These are phyloP conservation scores for Strigamia transsilvanica DNA, from an alignment of 2,888 invertebrate species.

Conservation along the genomic window DNA sequence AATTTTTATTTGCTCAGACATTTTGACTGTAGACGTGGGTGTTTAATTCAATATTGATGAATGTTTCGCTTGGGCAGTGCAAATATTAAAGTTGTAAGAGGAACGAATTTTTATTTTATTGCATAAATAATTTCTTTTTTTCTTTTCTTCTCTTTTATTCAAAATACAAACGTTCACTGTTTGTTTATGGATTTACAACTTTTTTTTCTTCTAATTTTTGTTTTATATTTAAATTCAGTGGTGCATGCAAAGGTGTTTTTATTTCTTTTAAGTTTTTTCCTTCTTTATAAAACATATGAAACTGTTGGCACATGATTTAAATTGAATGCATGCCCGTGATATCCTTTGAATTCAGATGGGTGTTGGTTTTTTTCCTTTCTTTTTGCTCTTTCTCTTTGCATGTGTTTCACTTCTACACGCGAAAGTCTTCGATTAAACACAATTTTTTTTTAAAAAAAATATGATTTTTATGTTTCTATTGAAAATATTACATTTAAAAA, in stretches of 20 bases:
- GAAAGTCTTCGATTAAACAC: background rate
- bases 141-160: background rate
- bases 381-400: background rate
- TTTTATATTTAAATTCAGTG: background rate
- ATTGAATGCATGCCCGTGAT: conserved; percentile 7
- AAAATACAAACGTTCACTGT: background rate
- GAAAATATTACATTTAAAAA: background rate
- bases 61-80: conserved; percentile 1
- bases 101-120: background rate
- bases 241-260: conserved; percentile 6
- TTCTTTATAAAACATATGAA: background rate
- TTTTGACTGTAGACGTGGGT: background rate
- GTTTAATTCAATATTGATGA: conserved; percentile 19
- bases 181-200: background rate
- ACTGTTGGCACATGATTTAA: conserved; percentile 20
- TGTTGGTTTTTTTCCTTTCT: background rate
- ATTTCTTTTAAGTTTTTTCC: background rate
- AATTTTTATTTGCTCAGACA: conserved; percentile 14
- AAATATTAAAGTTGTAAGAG: conserved; percentile 4
- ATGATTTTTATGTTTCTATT: background rate
- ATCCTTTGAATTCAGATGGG: conserved; percentile 20
- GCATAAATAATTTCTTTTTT: background rate
- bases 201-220: background rate
- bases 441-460: background rate
- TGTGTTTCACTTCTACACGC: background rate